Conservation (phyloP, 2,888 invertebrate species). For the Nomada fabriciana region DNA sequence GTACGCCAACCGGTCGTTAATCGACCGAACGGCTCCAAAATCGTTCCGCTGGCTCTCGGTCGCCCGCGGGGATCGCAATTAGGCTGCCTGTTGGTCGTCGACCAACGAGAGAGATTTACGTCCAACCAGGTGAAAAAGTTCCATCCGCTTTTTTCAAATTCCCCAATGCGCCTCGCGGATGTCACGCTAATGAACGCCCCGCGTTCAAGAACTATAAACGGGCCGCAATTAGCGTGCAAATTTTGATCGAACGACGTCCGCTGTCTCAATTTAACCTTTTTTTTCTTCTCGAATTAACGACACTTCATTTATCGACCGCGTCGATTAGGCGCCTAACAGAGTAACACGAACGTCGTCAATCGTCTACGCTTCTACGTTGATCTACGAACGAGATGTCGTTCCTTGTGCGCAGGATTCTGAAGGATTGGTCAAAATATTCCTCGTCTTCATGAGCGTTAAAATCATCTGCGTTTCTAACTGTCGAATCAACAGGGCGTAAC, state of each 20-base stretch:
- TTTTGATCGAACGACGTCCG: slow-evolving; percentile 22
- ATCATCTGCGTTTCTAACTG: too few relatives aligned
- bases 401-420: neutral
- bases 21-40: slow-evolving; percentile 46
- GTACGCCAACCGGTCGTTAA: slow-evolving; percentile 50
- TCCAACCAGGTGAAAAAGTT: slow-evolving; percentile 3
- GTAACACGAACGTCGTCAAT: slow-evolving; percentile 34
- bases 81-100: slow-evolving; percentile 27
- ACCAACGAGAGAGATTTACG: slow-evolving; percentile 56
- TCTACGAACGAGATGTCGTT: neutral
- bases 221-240: slow-evolving; percentile 39
- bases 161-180: slow-evolving; percentile 25
- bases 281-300: neutral
- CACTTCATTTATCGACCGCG: slow-evolving; percentile 14
- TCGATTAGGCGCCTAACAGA: neutral
- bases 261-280: neutral
- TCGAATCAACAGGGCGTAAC: too few relatives aligned
- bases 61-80: slow-evolving; percentile 59
- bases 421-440: neutral
- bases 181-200: slow-evolving; percentile 32
- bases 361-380: slow-evolving; percentile 48
- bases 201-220: slow-evolving; percentile 10
- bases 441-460: too few relatives aligned
- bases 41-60: slow-evolving; percentile 39
- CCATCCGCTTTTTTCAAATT: slow-evolving; percentile 16